Conservation (phyloP, 2,888 invertebrate species). For the Ephialtes manifestator region DNA sequence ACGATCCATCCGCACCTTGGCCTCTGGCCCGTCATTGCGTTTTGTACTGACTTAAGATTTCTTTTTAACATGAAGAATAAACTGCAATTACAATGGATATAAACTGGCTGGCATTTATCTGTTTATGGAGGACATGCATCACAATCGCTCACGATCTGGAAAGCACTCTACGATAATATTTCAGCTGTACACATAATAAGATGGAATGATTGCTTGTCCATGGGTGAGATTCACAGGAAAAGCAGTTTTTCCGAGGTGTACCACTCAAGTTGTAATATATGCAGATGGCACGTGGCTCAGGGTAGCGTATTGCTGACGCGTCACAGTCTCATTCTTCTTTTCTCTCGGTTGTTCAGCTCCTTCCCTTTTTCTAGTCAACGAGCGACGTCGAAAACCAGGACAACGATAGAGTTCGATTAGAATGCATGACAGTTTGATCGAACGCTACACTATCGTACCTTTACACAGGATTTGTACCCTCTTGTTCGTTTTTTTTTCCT, state of each 20-base stretch:
- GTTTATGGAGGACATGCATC: background rate
- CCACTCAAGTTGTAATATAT: constrained; percentile 47
- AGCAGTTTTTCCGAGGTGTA: constrained; percentile 32
- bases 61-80: too few relatives aligned
- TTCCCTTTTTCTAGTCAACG: constrained; percentile 44
- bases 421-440: constrained; percentile 79
- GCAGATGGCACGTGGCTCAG: constrained; percentile 54
- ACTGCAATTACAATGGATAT: background rate
- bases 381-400: constrained; percentile 13
- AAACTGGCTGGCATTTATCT: background rate
- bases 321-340: constrained; percentile 18
- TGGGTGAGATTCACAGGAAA: constrained; percentile 47
- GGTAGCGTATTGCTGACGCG: constrained; percentile 18
- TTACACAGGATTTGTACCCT: constrained; percentile 35
- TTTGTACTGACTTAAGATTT: too few relatives aligned
- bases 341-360: constrained; percentile 40
- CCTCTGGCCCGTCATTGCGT: too few relatives aligned
- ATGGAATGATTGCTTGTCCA: constrained; percentile 55
- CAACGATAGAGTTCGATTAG: constrained; percentile 73
- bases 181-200: constrained; percentile 32
- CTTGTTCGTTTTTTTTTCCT: constrained; percentile 33
- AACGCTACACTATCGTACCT: constrained; percentile 74
- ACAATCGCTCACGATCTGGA: background rate
- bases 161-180: constrained; percentile 11
- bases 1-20: background rate